A percentile compares a stretch with the other conserved stretches of the same genome.
phyloP scores from a whole-genome alignment of 2,797 vertebrate genomes.

The Enteromius anoplus region DNA sequence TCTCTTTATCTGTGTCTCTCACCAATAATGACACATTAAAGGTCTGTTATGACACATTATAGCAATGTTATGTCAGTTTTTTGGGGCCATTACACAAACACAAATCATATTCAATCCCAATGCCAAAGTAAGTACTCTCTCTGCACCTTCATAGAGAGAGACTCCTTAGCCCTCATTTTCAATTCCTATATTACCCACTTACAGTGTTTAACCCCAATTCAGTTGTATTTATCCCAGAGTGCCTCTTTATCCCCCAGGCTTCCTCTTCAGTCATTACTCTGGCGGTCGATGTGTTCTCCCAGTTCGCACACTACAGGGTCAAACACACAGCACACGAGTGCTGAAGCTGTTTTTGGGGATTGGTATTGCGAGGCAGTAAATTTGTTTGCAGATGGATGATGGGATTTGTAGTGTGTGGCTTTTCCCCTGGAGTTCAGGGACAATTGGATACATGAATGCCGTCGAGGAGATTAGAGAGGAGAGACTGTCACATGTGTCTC shows the following conservation, averaged over 20 bases:
- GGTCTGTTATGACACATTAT: neutral
- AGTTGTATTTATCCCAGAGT: slow-evolving; percentile 53
- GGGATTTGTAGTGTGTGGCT: slow-evolving; percentile 59
- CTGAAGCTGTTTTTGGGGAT: slow-evolving; percentile 62
- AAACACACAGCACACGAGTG: slow-evolving; percentile 70
- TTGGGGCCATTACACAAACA: neutral
- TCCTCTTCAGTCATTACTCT: slow-evolving; percentile 40
- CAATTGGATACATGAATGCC: slow-evolving; percentile 50
- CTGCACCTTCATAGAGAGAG: slow-evolving; percentile 9
- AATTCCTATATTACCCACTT: slow-evolving; percentile 42
- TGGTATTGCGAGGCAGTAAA: slow-evolving; percentile 54
- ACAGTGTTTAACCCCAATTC: slow-evolving; percentile 53
- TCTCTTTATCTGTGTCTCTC: neutral
- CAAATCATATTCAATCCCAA: slow-evolving; percentile 12
- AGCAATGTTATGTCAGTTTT: neutral
- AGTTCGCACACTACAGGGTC: slow-evolving; percentile 69
- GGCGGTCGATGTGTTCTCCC: slow-evolving; percentile 40
- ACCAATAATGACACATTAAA: neutral
- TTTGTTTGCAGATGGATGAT: slow-evolving; percentile 65
- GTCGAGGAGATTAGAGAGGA: slow-evolving; percentile 49
- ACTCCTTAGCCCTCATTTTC: slow-evolving; percentile 40
- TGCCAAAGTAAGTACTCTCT: slow-evolving; percentile 20
- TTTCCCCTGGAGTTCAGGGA: slow-evolving; percentile 49
- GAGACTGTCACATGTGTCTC: slow-evolving; percentile 7
- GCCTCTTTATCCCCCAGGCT: slow-evolving; percentile 50